Conservation (phyloP, 2,888 invertebrate species). For the Drosophila demipolita region DNA sequence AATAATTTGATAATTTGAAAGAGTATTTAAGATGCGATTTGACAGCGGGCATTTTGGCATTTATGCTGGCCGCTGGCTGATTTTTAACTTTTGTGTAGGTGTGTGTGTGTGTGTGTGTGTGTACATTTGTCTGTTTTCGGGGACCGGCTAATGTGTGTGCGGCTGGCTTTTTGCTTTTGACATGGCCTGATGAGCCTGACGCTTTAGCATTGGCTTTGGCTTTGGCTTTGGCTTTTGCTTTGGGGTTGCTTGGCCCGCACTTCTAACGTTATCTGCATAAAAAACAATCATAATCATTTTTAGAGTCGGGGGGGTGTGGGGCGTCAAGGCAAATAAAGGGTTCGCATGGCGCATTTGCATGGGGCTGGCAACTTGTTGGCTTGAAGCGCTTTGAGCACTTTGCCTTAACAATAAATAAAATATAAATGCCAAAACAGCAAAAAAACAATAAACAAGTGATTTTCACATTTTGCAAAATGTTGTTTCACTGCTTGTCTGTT, state of each 20-base stretch:
- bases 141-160: slow-evolving; percentile 15
- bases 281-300: slow-evolving; percentile 81
- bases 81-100: slow-evolving; percentile 2
- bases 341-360: slow-evolving; percentile 20
- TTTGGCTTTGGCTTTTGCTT: slow-evolving; percentile 35
- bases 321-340: slow-evolving; percentile 51
- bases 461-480: slow-evolving; percentile 30
- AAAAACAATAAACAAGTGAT: slow-evolving; percentile 56
- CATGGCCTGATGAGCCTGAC: slow-evolving; percentile 62
- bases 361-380: slow-evolving; percentile 28
- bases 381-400: slow-evolving; percentile 70
- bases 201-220: slow-evolving; percentile 42
- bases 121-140: slow-evolving; percentile 11
- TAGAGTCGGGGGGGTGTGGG: slow-evolving; percentile 58
- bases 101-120: not conserved
- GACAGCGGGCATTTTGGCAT: not conserved
- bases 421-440: slow-evolving; percentile 40
- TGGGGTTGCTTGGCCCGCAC: slow-evolving; percentile 41
- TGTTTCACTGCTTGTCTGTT: slow-evolving; percentile 23
- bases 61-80: slow-evolving; percentile 32
- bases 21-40: slow-evolving; percentile 12
- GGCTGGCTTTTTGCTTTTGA: slow-evolving; percentile 59
- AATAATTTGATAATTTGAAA: not conserved
- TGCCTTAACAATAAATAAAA: slow-evolving; percentile 58
- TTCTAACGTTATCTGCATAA: slow-evolving; percentile 74